Evolutionary conservation across 1,140 invertebrate species (phyloP).

Genomic region (Hestina assimilis): DNA sequence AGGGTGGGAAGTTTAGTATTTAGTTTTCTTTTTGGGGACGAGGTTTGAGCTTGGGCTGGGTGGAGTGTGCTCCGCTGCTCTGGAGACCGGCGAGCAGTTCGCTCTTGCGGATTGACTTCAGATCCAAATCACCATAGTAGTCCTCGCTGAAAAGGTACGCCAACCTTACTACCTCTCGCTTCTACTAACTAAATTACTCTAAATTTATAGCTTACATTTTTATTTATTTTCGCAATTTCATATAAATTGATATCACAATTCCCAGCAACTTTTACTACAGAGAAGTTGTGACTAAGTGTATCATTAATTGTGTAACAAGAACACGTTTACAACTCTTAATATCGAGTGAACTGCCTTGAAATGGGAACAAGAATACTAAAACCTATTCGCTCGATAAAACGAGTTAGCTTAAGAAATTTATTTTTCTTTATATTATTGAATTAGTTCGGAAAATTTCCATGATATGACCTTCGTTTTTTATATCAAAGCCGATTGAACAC

Average conservation of each 20-base stretch:
- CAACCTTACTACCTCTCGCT: conserved; percentile 67
- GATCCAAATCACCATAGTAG: conserved; percentile 96
- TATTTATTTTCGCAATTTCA: conserved; percentile 33
- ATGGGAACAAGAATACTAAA: conserved; percentile 56
- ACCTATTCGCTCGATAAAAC: conserved; percentile 57
- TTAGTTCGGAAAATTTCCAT: conserved; percentile 14
- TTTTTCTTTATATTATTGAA: conserved; percentile 29
- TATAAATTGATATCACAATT: conserved; percentile 58
- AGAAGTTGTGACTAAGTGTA: conserved; percentile 45
- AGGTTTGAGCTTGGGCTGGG: conserved; percentile 76
- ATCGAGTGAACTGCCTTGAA: conserved; percentile 71
- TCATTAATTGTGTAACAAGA: conserved; percentile 70
- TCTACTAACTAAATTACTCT: conserved; percentile 47
- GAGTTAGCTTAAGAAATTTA: conserved; percentile 46
- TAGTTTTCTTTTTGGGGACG: conserved; percentile 76
- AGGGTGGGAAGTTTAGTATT: conserved; percentile 43
- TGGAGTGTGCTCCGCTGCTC: conserved; percentile 79
- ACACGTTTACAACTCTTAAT: conserved; percentile 53
- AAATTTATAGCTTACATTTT: conserved; percentile 32
- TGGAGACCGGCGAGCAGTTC: conserved; percentile 89
- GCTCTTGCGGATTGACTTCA: conserved; percentile 95
- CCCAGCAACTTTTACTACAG: conserved; percentile 65
- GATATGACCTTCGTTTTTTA: conserved; percentile 27
- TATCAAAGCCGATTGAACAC: too few species aligned
- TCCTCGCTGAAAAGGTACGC: conserved; percentile 87